Evolutionary conservation across 2,113 vertebrate genomes (phyloP).

Genomic region (Stomatorhinus ivindoensis): DNA sequence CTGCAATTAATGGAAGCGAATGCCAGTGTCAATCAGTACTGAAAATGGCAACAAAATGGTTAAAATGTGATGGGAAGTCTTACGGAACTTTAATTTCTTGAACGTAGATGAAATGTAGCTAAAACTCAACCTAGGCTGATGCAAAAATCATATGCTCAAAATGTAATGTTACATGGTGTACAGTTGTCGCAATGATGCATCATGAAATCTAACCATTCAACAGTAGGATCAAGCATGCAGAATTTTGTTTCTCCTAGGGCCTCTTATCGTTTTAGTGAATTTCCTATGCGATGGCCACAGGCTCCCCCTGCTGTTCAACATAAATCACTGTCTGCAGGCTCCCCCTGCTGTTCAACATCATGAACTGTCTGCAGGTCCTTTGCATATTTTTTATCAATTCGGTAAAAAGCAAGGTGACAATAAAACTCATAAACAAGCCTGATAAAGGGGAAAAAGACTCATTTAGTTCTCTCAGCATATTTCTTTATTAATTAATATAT

Average conservation of each 20-base stretch:
- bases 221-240: not conserved
- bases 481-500: constrained; percentile 22
- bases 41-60: not conserved
- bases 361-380: not conserved
- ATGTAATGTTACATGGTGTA: not conserved
- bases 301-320: not conserved
- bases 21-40: not conserved
- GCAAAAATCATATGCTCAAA: not conserved
- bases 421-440: not conserved
- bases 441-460: not conserved
- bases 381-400: not conserved
- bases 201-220: not conserved
- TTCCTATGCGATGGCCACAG: not conserved
- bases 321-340: not conserved
- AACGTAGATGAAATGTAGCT: not conserved
- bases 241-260: not conserved
- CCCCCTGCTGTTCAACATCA: constrained; percentile 3
- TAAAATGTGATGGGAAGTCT: not conserved
- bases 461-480: not conserved
- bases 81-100: not conserved
- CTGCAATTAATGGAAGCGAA: not conserved
- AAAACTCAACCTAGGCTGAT: not conserved
- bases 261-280: not conserved
- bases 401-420: not conserved
- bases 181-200: not conserved